phyloP scores from a whole-genome alignment of 2,113 vertebrate genomes.

The Tyrannus savana region DNA sequence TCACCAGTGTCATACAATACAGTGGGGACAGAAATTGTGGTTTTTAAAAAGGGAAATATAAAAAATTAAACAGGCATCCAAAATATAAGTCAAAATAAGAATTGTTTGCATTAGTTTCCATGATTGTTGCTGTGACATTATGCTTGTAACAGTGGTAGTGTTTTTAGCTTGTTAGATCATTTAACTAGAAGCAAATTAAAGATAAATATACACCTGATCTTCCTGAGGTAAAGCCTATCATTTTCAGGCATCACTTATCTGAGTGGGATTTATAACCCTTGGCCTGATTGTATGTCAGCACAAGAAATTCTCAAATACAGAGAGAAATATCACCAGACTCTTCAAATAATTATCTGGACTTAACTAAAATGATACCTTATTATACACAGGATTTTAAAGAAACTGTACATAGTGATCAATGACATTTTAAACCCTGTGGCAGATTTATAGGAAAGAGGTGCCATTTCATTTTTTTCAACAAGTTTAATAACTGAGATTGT shows the following conservation, averaged over 20 bases:
- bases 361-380: not conserved
- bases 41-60: not conserved
- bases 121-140: not conserved
- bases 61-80: not conserved
- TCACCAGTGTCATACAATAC: not conserved
- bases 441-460: conserved; percentile 1
- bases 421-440: not conserved
- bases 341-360: not conserved
- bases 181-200: not conserved
- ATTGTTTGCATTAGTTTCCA: not conserved
- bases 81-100: not conserved
- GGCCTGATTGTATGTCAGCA: not conserved
- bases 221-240: not conserved
- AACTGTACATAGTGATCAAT: not conserved
- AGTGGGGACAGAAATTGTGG: not conserved
- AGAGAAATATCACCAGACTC: not conserved
- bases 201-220: not conserved
- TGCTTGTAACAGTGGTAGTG: not conserved
- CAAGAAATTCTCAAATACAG: not conserved
- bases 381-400: not conserved
- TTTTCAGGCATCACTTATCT: not conserved
- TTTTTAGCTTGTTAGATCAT: not conserved
- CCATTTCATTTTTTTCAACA: conserved; percentile 29
- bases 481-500: conserved; percentile 36
- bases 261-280: not conserved